phyloP scores from a whole-genome alignment of 2,797 vertebrate species.

The Carcharodon carcharias region DNA sequence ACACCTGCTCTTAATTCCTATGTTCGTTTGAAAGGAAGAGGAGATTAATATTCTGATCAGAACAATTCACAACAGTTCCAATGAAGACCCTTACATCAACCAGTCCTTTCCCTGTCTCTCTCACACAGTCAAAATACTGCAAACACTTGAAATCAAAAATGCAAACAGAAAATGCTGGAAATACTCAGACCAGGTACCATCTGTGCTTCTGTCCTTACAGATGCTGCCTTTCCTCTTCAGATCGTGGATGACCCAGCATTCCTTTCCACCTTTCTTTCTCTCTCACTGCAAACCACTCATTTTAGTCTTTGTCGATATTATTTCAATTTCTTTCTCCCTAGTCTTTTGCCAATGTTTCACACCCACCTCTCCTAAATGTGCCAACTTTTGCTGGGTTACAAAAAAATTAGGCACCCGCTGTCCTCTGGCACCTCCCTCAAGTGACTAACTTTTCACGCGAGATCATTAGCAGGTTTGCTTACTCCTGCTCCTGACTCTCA shows the following conservation, averaged over 20 bases:
- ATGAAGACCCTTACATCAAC: too few relatives aligned
- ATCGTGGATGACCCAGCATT: background rate
- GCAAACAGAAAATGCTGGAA: background rate
- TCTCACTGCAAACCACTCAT: background rate
- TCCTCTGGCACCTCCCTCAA: too few relatives aligned
- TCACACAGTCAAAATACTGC: background rate
- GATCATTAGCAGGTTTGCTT: background rate
- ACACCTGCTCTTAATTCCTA: too few relatives aligned
- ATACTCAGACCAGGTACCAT: background rate
- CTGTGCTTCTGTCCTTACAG: background rate
- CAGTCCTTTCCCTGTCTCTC: background rate
- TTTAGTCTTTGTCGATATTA: background rate
- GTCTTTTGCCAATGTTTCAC: background rate
- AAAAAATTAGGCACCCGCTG: background rate
- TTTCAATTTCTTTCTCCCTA: background rate
- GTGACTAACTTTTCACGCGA: background rate
- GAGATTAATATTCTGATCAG: background rate
- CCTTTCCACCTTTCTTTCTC: background rate
- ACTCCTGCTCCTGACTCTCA: too few relatives aligned
- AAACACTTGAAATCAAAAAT: background rate
- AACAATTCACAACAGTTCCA: background rate
- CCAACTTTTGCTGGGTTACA: background rate
- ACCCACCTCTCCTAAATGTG: background rate
- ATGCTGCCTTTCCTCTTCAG: background rate
- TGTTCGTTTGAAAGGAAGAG: background rate